Evolutionary conservation across 2,113 vertebrate species (phyloP).

Genomic region (Platysternon megacephalum): DNA sequence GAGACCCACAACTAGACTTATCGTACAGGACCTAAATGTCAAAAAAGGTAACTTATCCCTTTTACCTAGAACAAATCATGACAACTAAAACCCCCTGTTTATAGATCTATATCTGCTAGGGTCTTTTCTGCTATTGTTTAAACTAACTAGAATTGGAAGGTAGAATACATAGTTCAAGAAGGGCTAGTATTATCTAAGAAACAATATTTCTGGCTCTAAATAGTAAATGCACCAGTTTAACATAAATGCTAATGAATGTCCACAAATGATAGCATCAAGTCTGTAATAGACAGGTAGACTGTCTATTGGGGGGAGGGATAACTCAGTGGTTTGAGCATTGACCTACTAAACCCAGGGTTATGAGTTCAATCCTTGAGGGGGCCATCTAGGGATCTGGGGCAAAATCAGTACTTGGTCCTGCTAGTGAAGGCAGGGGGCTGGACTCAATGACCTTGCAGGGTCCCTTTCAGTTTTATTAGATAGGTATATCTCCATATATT

Average conservation of each 20-base stretch:
- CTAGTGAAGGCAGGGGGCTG: too few species aligned
- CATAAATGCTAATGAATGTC: accelerated
- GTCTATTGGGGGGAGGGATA: too few species aligned
- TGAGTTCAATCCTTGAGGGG: too few species aligned
- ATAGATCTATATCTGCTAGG: neutral
- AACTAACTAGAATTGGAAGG: neutral
- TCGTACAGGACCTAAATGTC: slow-evolving; percentile 8
- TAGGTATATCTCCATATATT: too few species aligned
- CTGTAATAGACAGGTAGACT: neutral
- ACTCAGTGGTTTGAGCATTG: too few species aligned
- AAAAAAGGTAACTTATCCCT: slow-evolving; percentile 14
- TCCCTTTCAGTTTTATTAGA: too few species aligned
- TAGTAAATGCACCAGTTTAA: neutral
- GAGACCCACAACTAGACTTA: neutral
- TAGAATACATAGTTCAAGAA: neutral
- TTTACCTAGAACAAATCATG: neutral
- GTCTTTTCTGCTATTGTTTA: neutral
- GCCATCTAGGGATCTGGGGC: too few species aligned
- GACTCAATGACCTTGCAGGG: too few species aligned
- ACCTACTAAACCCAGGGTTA: too few species aligned
- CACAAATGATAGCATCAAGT: neutral
- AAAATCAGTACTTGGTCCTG: too few species aligned
- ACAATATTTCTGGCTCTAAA: neutral
- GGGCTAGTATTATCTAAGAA: neutral
- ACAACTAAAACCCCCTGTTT: neutral